Evolutionary conservation across 2,888 invertebrate species (phyloP).

Genomic region (Protula sp.): DNA sequence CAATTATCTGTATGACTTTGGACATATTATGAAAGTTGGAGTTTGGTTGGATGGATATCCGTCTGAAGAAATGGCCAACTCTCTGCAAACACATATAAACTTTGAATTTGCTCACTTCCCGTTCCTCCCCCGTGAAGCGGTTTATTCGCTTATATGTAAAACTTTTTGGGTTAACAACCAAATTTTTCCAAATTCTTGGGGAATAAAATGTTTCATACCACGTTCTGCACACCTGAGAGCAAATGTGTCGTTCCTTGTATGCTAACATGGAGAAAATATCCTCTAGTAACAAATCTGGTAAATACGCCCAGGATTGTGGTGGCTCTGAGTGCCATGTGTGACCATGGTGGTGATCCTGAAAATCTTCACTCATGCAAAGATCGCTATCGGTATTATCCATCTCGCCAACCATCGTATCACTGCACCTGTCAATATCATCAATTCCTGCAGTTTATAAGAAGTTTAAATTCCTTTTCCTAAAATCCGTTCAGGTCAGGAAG

Average conservation of each 20-base stretch:
- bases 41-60: slow-evolving; percentile 68
- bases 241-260: slow-evolving; percentile 68
- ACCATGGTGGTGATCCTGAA: no score
- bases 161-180: slow-evolving; percentile 67
- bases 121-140: slow-evolving; percentile 76
- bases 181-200: slow-evolving; percentile 70
- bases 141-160: slow-evolving; percentile 72
- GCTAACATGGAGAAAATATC: slow-evolving; percentile 66
- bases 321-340: no score
- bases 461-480: no score
- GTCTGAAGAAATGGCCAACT: slow-evolving; percentile 65
- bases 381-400: no score
- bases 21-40: slow-evolving; percentile 75
- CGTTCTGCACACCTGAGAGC: slow-evolving; percentile 60
- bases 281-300: slow-evolving; percentile 71
- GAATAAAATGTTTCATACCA: slow-evolving; percentile 63
- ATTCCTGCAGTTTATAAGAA: no score
- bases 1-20: slow-evolving; percentile 77
- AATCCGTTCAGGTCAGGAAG: no score
- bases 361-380: no score
- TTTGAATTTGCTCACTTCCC: slow-evolving; percentile 67
- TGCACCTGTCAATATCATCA: no score
- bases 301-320: slow-evolving; percentile 64
- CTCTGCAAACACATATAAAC: slow-evolving; percentile 67
- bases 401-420: no score